Conservation (phyloP, 2,797 vertebrate genomes). For the Menidia menidia region DNA sequence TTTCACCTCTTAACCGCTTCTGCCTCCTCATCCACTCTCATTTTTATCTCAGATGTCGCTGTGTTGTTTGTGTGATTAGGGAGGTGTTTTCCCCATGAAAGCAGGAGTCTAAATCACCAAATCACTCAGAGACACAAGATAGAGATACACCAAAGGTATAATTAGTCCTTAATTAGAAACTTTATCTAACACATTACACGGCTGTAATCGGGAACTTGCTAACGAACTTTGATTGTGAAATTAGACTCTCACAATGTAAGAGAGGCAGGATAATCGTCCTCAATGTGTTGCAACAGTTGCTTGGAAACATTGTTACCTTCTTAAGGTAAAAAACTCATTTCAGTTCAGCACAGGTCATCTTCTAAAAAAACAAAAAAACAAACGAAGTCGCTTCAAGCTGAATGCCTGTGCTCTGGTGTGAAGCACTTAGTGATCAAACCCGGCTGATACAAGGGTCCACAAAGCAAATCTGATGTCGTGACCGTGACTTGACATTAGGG, state of each 20-base stretch:
- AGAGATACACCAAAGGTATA: constrained; percentile 70
- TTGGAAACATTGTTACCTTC: constrained; percentile 63
- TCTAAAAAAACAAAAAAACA: constrained; percentile 20
- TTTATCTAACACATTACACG: constrained; percentile 74
- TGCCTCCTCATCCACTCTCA: constrained; percentile 28
- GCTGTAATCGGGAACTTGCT: constrained; percentile 56
- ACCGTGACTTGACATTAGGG: constrained; percentile 51
- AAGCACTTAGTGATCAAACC: constrained; percentile 68
- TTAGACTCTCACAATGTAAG: constrained; percentile 63
- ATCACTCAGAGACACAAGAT: constrained; percentile 69
- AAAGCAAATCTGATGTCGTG: constrained; percentile 56
- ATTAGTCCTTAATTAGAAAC: constrained; percentile 81
- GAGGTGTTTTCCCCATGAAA: constrained; percentile 62
- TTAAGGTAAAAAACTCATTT: constrained; percentile 46
- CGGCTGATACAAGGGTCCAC: constrained; percentile 47
- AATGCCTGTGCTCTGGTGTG: constrained; percentile 31
- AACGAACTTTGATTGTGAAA: constrained; percentile 69
- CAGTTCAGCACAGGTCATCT: constrained; percentile 44
- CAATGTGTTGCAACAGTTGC: constrained; percentile 49
- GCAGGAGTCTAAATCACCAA: constrained; percentile 63
- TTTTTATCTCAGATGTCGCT: constrained; percentile 57
- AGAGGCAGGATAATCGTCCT: constrained; percentile 57
- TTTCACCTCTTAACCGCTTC: constrained; percentile 25
- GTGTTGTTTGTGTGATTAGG: constrained; percentile 63
- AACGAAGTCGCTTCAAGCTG: constrained; percentile 35